Evolutionary conservation across 2,888 invertebrate genomes (phyloP).

Genomic region (Junonia oenone): DNA sequence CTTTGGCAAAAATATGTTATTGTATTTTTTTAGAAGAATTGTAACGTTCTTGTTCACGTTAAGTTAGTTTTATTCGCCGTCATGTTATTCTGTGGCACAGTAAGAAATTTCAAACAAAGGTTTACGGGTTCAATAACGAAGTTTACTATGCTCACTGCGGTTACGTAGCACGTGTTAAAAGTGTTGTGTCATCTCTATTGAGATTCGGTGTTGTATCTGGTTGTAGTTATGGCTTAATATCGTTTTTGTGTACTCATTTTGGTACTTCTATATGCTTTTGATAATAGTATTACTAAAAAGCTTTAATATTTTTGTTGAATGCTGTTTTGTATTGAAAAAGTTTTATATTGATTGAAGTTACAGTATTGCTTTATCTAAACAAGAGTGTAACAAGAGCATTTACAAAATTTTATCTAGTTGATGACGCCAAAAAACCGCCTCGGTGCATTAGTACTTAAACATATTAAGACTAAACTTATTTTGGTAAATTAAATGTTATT

Average conservation of each 20-base stretch:
- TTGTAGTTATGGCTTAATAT: not conserved
- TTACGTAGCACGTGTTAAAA: constrained; percentile 55
- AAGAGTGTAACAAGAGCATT: too few relatives aligned
- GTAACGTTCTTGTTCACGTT: constrained; percentile 6
- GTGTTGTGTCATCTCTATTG: constrained; percentile 35
- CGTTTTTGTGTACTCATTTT: not conserved
- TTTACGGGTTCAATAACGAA: constrained; percentile 66
- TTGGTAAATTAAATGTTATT: not conserved
- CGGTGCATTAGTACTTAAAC: too few relatives aligned
- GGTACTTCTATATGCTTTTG: not conserved
- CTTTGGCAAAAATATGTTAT: not conserved
- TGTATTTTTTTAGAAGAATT: not conserved
- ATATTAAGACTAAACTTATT: too few relatives aligned
- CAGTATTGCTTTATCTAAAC: too few relatives aligned
- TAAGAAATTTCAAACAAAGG: constrained; percentile 65
- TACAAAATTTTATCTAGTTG: too few relatives aligned
- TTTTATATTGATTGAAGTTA: too few relatives aligned
- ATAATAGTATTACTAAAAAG: too few relatives aligned
- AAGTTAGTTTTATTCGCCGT: constrained; percentile 20
- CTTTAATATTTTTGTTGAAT: too few relatives aligned
- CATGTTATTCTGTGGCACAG: constrained; percentile 29
- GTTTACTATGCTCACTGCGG: constrained; percentile 61
- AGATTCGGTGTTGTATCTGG: constrained; percentile 10
- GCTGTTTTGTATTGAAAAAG: too few relatives aligned
- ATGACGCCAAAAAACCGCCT: too few relatives aligned